phyloP scores from a whole-genome alignment of 2,888 invertebrate species.

The Agrotis exclamationis region DNA sequence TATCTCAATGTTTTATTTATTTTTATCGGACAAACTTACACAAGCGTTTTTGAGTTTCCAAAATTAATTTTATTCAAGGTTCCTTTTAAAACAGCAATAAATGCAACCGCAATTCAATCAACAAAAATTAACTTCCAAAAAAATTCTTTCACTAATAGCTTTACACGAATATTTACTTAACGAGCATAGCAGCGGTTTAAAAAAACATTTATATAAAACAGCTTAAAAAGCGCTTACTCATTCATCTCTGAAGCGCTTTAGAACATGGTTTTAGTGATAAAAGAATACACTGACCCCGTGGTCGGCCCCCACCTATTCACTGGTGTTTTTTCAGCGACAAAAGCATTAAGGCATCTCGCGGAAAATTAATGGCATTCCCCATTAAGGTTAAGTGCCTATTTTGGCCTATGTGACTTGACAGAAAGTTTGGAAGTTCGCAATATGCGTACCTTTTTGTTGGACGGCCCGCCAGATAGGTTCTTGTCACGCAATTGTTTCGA shows the following conservation, averaged over 20 bases:
- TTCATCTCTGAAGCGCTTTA: conserved; percentile 59
- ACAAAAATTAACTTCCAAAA: conserved; percentile 11
- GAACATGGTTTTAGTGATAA: conserved; percentile 67
- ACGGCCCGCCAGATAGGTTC: conserved; percentile 60
- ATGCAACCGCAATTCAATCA: conserved; percentile 7
- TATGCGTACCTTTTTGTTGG: conserved; percentile 71
- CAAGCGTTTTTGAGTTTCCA: no score
- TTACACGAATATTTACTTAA: conserved; percentile 60
- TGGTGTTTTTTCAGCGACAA: conserved; percentile 80
- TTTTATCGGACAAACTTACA: background rate
- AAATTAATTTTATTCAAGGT: background rate
- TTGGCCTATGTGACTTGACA: conserved; percentile 85
- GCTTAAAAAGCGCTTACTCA: conserved; percentile 65
- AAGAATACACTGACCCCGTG: conserved; percentile 71
- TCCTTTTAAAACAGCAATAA: background rate
- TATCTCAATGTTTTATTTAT: background rate
- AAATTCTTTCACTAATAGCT: background rate
- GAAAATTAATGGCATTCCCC: conserved; percentile 83
- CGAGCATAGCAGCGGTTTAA: conserved; percentile 48
- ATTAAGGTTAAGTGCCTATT: conserved; percentile 87
- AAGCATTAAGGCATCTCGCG: conserved; percentile 83
- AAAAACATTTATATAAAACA: conserved; percentile 60
- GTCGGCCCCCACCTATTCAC: conserved; percentile 76
- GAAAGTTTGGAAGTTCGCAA: conserved; percentile 77
- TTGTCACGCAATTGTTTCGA: conserved; percentile 58